phyloP scores from a whole-genome alignment of 2,888 invertebrate species.

The Shargacucullia verbasci region DNA sequence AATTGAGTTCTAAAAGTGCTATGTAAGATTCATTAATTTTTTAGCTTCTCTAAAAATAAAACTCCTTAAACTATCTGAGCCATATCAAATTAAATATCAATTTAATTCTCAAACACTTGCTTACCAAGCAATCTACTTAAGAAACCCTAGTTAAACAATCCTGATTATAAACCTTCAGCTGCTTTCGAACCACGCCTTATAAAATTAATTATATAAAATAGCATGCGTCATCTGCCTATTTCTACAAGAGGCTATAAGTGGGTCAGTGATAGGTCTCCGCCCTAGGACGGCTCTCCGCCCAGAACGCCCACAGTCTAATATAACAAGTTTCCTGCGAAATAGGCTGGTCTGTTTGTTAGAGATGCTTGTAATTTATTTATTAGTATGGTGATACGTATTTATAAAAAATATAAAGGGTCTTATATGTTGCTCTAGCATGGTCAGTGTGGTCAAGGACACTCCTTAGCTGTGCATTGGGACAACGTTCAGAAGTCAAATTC shows the following conservation, averaged over 20 bases:
- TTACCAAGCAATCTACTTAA: conserved; percentile 50
- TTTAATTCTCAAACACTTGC: conserved; percentile 33
- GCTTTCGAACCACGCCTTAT: conserved; percentile 64
- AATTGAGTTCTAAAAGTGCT: neutral
- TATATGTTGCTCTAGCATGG: too few species aligned
- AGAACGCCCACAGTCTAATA: conserved; percentile 57
- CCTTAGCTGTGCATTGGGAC: too few species aligned
- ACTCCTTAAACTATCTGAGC: conserved; percentile 1
- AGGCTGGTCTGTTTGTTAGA: conserved; percentile 54
- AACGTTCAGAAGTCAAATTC: too few species aligned
- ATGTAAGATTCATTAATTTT: conserved; percentile 13
- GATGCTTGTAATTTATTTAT: conserved; percentile 46
- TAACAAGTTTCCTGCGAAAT: conserved; percentile 62
- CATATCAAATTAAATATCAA: conserved; percentile 29
- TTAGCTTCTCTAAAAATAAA: conserved; percentile 1
- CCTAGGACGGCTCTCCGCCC: conserved; percentile 65
- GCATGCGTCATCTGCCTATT: conserved; percentile 65
- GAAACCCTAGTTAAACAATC: conserved; percentile 56
- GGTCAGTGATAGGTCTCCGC: conserved; percentile 65
- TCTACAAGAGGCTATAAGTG: conserved; percentile 52
- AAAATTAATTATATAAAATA: conserved; percentile 70
- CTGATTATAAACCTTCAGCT: conserved; percentile 67
- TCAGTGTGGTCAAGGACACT: too few species aligned
- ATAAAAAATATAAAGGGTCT: too few species aligned
- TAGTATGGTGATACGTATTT: conserved; percentile 3